Evolutionary conservation across 2,113 vertebrate genomes (phyloP), one percentile per base, ranked within the genome.

Genomic region (Emberiza fucata): DNA sequence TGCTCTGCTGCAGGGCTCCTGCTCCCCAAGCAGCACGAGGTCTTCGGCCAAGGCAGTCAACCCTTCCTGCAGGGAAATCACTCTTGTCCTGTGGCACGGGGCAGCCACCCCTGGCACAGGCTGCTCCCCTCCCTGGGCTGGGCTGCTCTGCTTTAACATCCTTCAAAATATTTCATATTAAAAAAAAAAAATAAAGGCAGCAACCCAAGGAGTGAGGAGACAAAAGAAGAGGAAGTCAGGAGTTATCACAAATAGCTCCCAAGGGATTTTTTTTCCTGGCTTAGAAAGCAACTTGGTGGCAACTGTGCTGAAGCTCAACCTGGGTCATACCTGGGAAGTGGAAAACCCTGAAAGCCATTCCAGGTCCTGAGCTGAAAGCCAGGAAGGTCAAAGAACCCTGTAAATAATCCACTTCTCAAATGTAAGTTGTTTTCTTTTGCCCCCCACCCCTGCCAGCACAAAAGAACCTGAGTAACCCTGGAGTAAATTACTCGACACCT

Each of bases 21-120:
- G 72, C 82, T 95, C 77, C 76, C 76, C 56, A 17, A 45, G 88
- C 61, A 77, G 22, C 77, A 44, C 1, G 8, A 71, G 86, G 33
- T 59, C 92, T 81, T 80, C 2, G 8, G 79, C 84, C 76, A 75
- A 54, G 12, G 51, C 92, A 86, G 39, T 18, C 57, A 59, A 70
- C 39, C 82, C 73, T 97, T 95, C 91, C 92, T 21, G 60, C 82
- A 86, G 86, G 94, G 92, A 96, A 96, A 29, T 78, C 54, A 37
- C 69, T 60, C 59, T 63, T 5, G 11, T 66, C 76, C 64, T 5
- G 29, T 65, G 87, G 65, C 86, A 56, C 1, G 0, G 66, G 28
- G 40, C 76, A 81, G 89, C 66, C 81, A 84, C 48, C 25, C 69
- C 71, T 79, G 80, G 60, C 79, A 68, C 25, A 14, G 48, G 29